Evolutionary conservation across 2,113 vertebrate genomes (phyloP).

Genomic region (Colius striatus): DNA sequence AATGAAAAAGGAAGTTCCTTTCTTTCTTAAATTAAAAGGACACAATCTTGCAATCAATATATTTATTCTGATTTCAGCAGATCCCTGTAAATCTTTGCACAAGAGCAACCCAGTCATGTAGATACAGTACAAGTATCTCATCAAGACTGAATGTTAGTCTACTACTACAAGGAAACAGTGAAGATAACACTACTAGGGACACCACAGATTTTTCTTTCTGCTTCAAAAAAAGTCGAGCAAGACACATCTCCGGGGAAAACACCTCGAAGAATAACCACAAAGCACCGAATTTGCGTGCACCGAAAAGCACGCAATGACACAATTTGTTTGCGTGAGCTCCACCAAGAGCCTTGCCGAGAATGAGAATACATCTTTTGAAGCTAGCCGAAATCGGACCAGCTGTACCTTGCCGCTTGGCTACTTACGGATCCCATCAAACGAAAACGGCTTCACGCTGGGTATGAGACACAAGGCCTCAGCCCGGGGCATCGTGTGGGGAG

Average conservation of each 20-base stretch:
- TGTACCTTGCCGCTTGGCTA: rapidly evolving
- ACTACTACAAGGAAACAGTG: not conserved
- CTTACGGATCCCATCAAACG: rapidly evolving
- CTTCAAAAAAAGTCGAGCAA: not conserved
- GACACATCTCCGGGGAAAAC: not conserved
- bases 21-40: not conserved
- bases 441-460: not conserved
- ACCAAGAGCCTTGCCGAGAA: too few species aligned
- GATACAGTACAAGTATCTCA: not conserved
- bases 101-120: not conserved
- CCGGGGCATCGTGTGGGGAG: rapidly evolving
- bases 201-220: not conserved
- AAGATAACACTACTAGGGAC: not conserved
- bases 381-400: rapidly evolving
- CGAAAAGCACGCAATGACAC: rapidly evolving
- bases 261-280: rapidly evolving
- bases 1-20: rapidly evolving
- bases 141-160: not conserved
- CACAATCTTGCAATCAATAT: too few species aligned
- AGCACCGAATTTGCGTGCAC: not conserved
- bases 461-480: rapidly evolving
- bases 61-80: not conserved
- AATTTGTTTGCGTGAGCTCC: not conserved
- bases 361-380: not conserved
- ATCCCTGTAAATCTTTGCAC: not conserved